Conservation (phyloP, 30 jellyfish, hydroid and myxozoan species). For the Cassiopea xamachana region DNA sequence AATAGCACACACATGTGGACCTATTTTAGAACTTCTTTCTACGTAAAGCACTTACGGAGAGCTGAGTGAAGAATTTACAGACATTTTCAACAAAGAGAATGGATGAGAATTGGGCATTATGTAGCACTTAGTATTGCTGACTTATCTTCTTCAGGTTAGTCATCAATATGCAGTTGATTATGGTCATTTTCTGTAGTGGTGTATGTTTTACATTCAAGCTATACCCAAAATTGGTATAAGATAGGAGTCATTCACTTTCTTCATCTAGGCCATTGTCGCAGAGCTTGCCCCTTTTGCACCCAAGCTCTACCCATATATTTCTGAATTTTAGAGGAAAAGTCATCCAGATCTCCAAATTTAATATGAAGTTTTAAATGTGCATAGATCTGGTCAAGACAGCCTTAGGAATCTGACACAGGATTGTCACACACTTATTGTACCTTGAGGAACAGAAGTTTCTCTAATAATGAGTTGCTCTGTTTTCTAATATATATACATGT, state of each 20-base stretch:
- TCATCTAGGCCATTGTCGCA: background rate
- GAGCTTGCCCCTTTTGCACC: background rate
- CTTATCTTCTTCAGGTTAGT: background rate
- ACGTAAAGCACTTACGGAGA: slow-evolving; percentile 50
- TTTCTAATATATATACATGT: no score
- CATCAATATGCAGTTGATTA: background rate
- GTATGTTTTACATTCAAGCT: background rate
- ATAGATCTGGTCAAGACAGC: no score
- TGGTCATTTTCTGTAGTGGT: background rate
- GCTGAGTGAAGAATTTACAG: slow-evolving; percentile 61
- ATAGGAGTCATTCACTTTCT: background rate
- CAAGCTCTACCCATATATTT: no score
- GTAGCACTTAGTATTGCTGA: background rate
- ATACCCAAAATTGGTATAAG: background rate
- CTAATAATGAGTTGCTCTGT: no score
- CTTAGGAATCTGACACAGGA: no score
- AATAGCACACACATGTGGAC: slow-evolving; percentile 78
- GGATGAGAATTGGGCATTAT: slow-evolving; percentile 43
- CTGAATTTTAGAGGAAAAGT: no score
- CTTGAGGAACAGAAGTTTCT: no score
- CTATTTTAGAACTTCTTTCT: slow-evolving; percentile 58
- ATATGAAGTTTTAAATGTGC: no score
- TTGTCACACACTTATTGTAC: no score
- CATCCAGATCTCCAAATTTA: no score
- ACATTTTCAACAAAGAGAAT: slow-evolving; percentile 48